phyloP scores from a whole-genome alignment of 2,797 vertebrate species.

The Cryptoprocta ferox region DNA sequence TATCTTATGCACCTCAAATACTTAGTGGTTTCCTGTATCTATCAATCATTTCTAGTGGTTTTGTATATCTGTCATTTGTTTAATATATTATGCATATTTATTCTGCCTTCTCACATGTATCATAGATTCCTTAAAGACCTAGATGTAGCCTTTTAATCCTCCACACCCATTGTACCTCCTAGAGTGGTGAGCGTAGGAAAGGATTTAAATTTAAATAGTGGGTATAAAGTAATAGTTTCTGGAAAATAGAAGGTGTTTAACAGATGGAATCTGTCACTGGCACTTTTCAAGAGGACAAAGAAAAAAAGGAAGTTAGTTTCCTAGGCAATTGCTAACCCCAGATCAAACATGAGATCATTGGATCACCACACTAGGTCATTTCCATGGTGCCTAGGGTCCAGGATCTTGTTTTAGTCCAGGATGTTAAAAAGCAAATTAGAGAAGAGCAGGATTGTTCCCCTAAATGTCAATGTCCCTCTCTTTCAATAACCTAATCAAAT shows the following conservation, averaged over 20 bases:
- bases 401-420: not conserved
- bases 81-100: constrained; percentile 34
- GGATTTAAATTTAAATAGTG: constrained; percentile 56
- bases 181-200: not conserved
- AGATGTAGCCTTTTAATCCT: constrained; percentile 36
- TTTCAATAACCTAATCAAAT: not conserved
- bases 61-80: constrained; percentile 17
- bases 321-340: constrained; percentile 25
- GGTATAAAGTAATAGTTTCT: constrained; percentile 53
- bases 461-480: not conserved
- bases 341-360: not conserved
- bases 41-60: constrained; percentile 34
- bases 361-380: not conserved
- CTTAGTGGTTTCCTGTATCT: not conserved
- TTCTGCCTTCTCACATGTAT: not conserved
- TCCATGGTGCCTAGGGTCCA: not conserved
- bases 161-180: not conserved
- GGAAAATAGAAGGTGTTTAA: constrained; percentile 66
- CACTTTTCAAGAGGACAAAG: constrained; percentile 11
- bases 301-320: constrained; percentile 16
- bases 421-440: not conserved
- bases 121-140: constrained; percentile 40
- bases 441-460: not conserved
- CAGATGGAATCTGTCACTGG: constrained; percentile 40
- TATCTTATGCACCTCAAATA: not conserved